Conservation (phyloP, 1,140 invertebrate species). For the Lepidurus couesii region DNA sequence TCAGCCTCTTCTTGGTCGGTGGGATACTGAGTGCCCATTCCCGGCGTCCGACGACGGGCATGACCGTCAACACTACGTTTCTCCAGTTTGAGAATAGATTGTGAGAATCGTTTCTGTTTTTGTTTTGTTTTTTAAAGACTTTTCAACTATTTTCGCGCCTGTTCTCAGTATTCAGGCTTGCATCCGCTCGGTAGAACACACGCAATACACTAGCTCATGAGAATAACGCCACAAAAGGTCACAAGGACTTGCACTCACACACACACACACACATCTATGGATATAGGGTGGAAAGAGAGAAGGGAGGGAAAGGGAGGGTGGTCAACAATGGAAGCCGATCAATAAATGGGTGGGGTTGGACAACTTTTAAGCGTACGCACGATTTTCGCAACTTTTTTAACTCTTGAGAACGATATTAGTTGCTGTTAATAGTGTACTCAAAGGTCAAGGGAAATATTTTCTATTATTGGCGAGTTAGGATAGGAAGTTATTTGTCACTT, state of each 20-base stretch:
- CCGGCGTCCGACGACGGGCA: slow-evolving; percentile 8
- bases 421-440: no score
- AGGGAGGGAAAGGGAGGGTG: background rate
- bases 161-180: no score
- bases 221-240: background rate
- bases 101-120: background rate
- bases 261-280: background rate
- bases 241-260: background rate
- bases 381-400: no score
- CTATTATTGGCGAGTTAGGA: no score
- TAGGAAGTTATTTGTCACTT: no score
- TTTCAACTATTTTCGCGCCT: background rate
- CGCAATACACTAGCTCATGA: background rate
- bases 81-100: background rate
- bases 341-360: slow-evolving; percentile 5
- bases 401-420: no score
- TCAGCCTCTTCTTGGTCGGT: background rate
- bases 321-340: slow-evolving; percentile 13
- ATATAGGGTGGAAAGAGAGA: slow-evolving; percentile 1
- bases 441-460: no score
- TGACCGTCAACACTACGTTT: slow-evolving; percentile 13
- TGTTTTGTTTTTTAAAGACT: background rate
- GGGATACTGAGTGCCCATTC: background rate
- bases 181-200: background rate
- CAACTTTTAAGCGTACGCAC: background rate